Conservation (phyloP, 2,888 invertebrate species). For the Epinotia ramella region DNA sequence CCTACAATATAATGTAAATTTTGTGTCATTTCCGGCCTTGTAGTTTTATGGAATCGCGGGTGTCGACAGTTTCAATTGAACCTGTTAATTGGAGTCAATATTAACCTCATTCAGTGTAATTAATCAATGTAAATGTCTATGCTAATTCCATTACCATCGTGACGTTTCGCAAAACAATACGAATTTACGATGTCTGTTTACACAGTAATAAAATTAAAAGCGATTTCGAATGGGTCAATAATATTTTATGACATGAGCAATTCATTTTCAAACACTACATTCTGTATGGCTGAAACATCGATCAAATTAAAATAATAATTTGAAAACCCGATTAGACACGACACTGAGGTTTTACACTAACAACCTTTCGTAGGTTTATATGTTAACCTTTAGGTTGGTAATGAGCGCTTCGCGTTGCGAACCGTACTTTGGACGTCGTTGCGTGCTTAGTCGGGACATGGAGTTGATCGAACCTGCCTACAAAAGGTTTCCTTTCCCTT, state of each 20-base stretch:
- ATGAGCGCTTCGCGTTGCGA: conserved; percentile 11
- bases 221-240: neutral
- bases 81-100: neutral
- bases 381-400: conserved; percentile 1
- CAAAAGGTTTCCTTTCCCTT: neutral
- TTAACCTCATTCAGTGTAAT: neutral
- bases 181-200: neutral
- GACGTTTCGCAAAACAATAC: neutral
- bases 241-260: too few species aligned
- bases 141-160: neutral
- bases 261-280: too few species aligned
- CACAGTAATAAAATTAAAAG: neutral
- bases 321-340: neutral
- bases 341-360: neutral
- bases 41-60: neutral
- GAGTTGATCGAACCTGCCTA: conserved; percentile 16
- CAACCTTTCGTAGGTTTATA: neutral
- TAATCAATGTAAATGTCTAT: neutral
- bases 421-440: conserved; percentile 16
- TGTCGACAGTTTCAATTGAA: neutral
- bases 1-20: neutral
- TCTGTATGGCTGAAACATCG: neutral
- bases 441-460: conserved; percentile 21
- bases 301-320: neutral
- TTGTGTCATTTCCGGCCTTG: neutral